Base-by-base conservation (phyloP, 2,888 invertebrate genomes). In the Pandemis heparana region DNA sequence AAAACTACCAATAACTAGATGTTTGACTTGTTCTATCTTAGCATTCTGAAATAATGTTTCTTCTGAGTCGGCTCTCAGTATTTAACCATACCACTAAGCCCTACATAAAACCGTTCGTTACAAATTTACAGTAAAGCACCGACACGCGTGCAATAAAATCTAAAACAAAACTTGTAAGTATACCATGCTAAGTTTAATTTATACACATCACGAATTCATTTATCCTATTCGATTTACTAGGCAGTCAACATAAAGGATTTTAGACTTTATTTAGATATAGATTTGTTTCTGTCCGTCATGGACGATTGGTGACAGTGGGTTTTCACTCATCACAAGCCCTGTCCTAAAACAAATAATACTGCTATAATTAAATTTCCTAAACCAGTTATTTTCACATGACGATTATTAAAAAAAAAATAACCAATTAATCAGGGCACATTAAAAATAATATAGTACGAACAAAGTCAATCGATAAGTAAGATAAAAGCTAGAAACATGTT, bases 311-410 rank as follows among this genome's bases (percentile, higher is more conserved):
- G 16, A 9, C 8, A 18, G 18, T 16, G 16, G 7, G 46, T 46
- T n/a, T 48, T 5, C 14, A n/a, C 6, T n/a, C 4, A 48, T 48
- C 16, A 16, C 5, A 23, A 23, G 12, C 23, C 18, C 56, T 10
- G 18, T 23, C 56, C 56, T 56, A 23, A 18, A 56, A 56, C 5
- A 23, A 56, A 56, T 56, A 56, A 56, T 56, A 56, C 56, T 56
- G 56, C 56, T 56, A 23, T 12, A 10, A 0, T 56, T 9, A 56
- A 56, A 56, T 23, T 23, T 56, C 23, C 23, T 23, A 10, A 56
- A 56, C 7, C 4, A 23, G 23, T 23, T 56, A 53, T 18, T 53
- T 18, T 1, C 9, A 10, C 23, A 23, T 23, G 10, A 23, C 23
- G 23, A 56, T 18, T 23, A 23, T 56, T 56, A 6, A 5, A 23